Evolutionary conservation across 2,888 invertebrate species (phyloP).

Genomic region (Rambutsinella grinnellia): DNA sequence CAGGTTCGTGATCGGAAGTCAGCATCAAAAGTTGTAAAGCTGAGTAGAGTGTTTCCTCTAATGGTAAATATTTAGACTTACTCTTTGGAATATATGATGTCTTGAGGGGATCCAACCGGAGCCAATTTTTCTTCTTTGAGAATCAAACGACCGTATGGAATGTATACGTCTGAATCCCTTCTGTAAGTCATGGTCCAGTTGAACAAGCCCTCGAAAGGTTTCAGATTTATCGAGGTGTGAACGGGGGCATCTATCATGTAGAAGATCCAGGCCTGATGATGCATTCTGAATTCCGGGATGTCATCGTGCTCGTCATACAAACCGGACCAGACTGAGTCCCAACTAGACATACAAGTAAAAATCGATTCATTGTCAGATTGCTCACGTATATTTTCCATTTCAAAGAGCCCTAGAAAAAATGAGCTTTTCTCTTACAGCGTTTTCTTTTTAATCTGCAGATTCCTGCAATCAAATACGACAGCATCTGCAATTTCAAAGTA

Average conservation of each 20-base stretch:
- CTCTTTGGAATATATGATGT: constrained; percentile 26
- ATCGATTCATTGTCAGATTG: not conserved
- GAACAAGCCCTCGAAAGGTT: constrained; percentile 56
- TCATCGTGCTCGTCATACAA: constrained; percentile 32
- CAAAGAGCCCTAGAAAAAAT: not conserved
- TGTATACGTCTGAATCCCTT: constrained; percentile 59
- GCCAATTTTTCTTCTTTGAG: constrained; percentile 27
- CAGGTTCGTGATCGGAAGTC: constrained; percentile 20
- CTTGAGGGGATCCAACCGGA: constrained; percentile 4
- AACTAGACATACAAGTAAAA: constrained; percentile 14
- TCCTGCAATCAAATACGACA: constrained; percentile 59
- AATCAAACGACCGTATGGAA: constrained; percentile 57
- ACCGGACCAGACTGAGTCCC: constrained; percentile 39
- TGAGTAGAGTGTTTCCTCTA: too few species aligned
- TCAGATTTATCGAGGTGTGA: constrained; percentile 58
- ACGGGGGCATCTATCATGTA: constrained; percentile 60
- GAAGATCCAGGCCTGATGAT: constrained; percentile 60
- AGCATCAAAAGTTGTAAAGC: not conserved
- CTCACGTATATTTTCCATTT: not conserved
- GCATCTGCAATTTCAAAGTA: constrained; percentile 57
- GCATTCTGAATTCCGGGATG: constrained; percentile 42
- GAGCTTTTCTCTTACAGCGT: constrained; percentile 29
- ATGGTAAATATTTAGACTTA: too few species aligned
- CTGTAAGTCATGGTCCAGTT: constrained; percentile 62
- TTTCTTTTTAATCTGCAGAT: constrained; percentile 41